Percentiles rank a stretch among this genome's conserved stretches.
Conservation (phyloP, 2,797 vertebrate species). For the Columba guinea region DNA sequence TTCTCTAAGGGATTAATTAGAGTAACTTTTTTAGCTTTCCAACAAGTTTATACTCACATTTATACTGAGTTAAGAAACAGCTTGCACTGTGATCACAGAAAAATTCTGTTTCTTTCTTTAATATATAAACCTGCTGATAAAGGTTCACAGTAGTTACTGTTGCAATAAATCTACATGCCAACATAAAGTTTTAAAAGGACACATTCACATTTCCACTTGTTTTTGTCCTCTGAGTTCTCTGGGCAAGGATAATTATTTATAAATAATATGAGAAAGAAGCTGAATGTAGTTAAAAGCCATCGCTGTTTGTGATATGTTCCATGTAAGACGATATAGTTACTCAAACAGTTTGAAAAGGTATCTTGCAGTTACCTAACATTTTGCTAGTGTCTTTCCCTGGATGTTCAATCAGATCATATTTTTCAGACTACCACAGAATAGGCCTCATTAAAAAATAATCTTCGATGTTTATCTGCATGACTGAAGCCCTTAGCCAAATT, state of each 20-base stretch:
- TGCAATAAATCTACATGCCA: conserved; percentile 13
- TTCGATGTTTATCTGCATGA: background rate
- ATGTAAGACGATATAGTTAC: background rate
- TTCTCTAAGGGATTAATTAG: conserved; percentile 81
- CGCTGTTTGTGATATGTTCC: background rate
- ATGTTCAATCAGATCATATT: background rate
- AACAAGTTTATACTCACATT: conserved; percentile 64
- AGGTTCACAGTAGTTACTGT: background rate
- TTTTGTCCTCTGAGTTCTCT: background rate
- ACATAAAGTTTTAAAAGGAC: background rate
- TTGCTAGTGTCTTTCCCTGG: background rate
- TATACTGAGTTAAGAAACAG: conserved; percentile 54
- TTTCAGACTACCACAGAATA: background rate
- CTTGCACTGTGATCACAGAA: conserved; percentile 38
- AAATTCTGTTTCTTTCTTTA: conserved; percentile 47
- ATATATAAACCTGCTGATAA: conserved; percentile 29
- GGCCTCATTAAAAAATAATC: background rate
- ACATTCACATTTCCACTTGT: background rate
- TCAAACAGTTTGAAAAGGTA: background rate
- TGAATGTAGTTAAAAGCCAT: background rate
- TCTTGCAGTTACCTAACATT: background rate
- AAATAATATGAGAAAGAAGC: background rate
- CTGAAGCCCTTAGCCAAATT: background rate
- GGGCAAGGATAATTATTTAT: background rate
- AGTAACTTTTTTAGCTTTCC: conserved; percentile 65